phyloP scores from a whole-genome alignment of 2,888 invertebrate species.

The Tupiocoris notatus region DNA sequence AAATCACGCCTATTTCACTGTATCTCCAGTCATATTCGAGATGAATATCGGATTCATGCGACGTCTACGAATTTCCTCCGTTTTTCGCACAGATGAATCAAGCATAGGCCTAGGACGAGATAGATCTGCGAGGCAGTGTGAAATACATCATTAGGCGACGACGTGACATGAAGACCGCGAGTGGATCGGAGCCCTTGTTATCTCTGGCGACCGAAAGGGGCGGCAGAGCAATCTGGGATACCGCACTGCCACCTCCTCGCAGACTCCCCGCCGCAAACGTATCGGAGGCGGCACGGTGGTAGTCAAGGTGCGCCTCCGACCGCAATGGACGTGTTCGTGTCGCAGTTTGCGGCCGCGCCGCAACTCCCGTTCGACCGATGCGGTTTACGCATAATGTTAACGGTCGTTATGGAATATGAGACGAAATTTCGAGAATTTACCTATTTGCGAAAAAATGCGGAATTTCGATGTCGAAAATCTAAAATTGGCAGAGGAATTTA shows the following conservation, averaged over 20 bases:
- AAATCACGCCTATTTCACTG: no score
- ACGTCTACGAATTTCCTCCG: no score
- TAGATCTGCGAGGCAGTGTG: slow-evolving; percentile 25
- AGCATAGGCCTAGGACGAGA: no score
- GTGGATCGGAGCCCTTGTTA: slow-evolving; percentile 33
- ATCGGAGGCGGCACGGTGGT: background rate
- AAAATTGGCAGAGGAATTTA: no score
- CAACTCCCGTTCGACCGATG: background rate
- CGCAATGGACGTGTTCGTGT: slow-evolving; percentile 42
- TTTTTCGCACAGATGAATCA: no score
- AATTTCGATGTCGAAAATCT: no score
- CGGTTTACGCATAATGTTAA: no score
- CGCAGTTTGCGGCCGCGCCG: slow-evolving; percentile 30
- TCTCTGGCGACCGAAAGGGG: slow-evolving; percentile 14
- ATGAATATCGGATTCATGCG: no score
- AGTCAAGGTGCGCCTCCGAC: slow-evolving; percentile 35
- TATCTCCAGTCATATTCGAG: no score
- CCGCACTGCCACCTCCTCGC: slow-evolving; percentile 18
- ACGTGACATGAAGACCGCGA: slow-evolving; percentile 33
- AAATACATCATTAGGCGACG: slow-evolving; percentile 40
- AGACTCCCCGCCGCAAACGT: slow-evolving; percentile 8
- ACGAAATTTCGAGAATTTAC: no score
- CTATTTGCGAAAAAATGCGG: no score
- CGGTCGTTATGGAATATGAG: no score
- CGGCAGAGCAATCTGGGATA: slow-evolving; percentile 32